Evolutionary conservation across 2,113 vertebrate species (phyloP).

Genomic region (Ginglymostoma cirratum): DNA sequence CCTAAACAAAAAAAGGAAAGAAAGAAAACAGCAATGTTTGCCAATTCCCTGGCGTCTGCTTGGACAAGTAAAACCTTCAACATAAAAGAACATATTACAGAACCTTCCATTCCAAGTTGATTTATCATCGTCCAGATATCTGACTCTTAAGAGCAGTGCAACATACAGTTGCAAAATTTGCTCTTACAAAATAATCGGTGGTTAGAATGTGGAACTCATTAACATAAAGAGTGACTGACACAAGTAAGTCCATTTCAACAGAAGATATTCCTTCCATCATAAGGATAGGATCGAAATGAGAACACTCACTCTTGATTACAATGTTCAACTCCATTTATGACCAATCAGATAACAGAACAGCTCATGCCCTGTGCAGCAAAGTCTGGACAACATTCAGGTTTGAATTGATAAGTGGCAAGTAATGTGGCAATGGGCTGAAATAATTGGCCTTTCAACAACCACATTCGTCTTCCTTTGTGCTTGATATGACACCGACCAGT

Average conservation of each 20-base stretch:
- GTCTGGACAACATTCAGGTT: neutral
- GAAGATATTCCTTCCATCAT: neutral
- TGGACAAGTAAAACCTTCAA: neutral
- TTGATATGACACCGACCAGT: neutral
- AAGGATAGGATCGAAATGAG: neutral
- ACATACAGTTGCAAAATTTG: neutral
- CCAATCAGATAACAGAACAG: neutral
- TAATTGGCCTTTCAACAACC: neutral
- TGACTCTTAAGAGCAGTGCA: neutral
- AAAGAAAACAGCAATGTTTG: neutral
- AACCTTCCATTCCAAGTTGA: neutral
- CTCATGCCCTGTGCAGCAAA: neutral
- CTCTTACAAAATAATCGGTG: neutral
- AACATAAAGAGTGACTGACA: neutral
- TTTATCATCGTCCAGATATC: neutral
- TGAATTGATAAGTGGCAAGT: neutral
- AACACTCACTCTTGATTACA: neutral
- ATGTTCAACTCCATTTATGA: neutral
- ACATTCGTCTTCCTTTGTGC: neutral
- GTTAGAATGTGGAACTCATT: neutral
- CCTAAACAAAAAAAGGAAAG: conserved; percentile 51
- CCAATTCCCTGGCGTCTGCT: neutral
- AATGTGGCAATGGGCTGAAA: neutral
- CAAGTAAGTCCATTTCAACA: neutral
- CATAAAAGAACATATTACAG: neutral